phyloP scores from a whole-genome alignment of 2,888 invertebrate species.

The Thecocarcelia acutangulata region DNA sequence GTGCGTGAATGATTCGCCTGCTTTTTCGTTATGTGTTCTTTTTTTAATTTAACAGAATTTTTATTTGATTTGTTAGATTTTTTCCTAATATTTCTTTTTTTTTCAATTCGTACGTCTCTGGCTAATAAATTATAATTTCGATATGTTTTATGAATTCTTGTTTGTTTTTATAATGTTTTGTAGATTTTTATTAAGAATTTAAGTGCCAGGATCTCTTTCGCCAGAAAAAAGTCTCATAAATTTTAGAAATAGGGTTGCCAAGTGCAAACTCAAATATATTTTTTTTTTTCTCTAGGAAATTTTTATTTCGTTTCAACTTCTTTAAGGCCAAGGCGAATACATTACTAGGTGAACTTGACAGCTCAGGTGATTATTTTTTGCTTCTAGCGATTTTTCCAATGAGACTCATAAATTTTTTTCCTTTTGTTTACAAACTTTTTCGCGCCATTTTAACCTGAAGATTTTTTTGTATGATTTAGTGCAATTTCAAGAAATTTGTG shows the following conservation, averaged over 20 bases:
- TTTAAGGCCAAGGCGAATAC: too few relatives aligned
- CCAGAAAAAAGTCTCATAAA: constrained; percentile 7
- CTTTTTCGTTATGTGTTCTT: constrained; percentile 3
- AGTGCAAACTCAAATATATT: not conserved
- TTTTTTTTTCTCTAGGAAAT: too few relatives aligned
- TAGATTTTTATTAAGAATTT: constrained; percentile 60
- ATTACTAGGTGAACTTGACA: too few relatives aligned
- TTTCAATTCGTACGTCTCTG: constrained; percentile 33
- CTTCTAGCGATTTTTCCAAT: too few relatives aligned
- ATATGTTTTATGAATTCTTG: constrained; percentile 64
- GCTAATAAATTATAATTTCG: constrained; percentile 67
- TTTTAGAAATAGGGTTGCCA: constrained; percentile 40
- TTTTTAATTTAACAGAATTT: constrained; percentile 35
- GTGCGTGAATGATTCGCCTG: constrained; percentile 12
- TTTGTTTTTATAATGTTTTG: constrained; percentile 60
- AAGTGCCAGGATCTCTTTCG: constrained; percentile 42
- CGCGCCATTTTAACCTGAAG: too few relatives aligned
- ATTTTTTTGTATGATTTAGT: too few relatives aligned
- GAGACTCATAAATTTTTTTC: too few relatives aligned
- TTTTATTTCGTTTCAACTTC: too few relatives aligned
- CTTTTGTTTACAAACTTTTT: too few relatives aligned
- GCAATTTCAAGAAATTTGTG: too few relatives aligned
- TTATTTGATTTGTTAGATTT: constrained; percentile 59
- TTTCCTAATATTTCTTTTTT: constrained; percentile 26
- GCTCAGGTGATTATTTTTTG: too few relatives aligned